Evolutionary conservation across 2,888 invertebrate species (phyloP), one percentile per base, ranked within the genome.

Genomic region (Tribolium freemani): DNA sequence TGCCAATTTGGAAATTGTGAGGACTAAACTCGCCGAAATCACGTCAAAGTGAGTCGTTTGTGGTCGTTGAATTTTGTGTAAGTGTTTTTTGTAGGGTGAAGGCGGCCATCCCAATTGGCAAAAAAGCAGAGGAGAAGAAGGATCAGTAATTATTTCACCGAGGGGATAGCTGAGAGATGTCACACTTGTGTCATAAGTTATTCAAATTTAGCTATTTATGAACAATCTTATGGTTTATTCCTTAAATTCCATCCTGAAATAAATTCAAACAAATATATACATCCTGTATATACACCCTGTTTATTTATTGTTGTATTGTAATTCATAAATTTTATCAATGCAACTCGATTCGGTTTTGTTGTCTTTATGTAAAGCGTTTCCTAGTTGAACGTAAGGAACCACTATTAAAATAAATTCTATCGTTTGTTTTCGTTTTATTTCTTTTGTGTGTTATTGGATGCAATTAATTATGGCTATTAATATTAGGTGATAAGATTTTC

Each of bases 21-120:
- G 93, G 88, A 93, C 91, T 86, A 96, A 96, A 90, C 90, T 96
- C 87, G 93, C 94, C 87, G 96, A 96, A 87, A 92, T 96, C 85
- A 92, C 94, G 83, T 92, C 94, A 86, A 96, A 96, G 96, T 96
- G 87, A 91, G 95, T 90, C 69, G 8, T 60, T 21, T 63, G 46
- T n/a, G 10, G 57, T 67, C 26, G 13, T 51, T 46, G 44, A 63
- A 57, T 30, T 57, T 51, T 26, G 11, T 38, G 48, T 16, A n/a
- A 38, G 31, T 10, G 6, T 6, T 16, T 31, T 10, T 11, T 0
- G 3, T 89, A 96, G 96, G 87, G 93, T 96, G 83, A 94, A 94
- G 87, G 94, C 94, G 82, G 95, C 95, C 81, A 92, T 96, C 87
- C 96, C 96, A 77, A 92, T 96, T 87, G 95, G 95, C 87, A 93